Conservation (phyloP, 1,140 invertebrate species). For the Heliconius melpomene region DNA sequence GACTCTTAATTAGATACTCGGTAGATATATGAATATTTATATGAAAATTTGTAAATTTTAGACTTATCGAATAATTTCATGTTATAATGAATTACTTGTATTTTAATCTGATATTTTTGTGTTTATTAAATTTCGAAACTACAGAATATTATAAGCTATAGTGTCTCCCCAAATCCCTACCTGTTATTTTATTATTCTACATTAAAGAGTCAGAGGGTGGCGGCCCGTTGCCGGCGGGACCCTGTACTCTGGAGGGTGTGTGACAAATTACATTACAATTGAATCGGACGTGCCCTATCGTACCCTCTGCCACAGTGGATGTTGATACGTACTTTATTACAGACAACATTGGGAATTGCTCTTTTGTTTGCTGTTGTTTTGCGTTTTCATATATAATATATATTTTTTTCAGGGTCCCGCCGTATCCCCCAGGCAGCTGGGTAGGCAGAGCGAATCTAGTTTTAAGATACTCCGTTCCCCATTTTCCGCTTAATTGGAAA, state of each 20-base stretch:
- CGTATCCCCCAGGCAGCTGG: too few relatives aligned
- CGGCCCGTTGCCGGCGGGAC: background rate
- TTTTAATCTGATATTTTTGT: too few relatives aligned
- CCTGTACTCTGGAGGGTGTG: constrained; percentile 23
- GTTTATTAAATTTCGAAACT: too few relatives aligned
- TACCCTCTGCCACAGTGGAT: constrained; percentile 20
- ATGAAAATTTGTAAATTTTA: too few relatives aligned
- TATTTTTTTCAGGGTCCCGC: background rate
- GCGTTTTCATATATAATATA: background rate
- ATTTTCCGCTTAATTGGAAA: too few relatives aligned
- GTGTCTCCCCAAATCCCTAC: background rate
- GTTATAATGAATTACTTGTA: too few relatives aligned
- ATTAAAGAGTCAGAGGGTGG: constrained; percentile 27
- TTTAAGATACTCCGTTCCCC: too few relatives aligned
- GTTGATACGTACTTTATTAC: constrained; percentile 25
- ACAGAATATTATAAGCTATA: background rate
- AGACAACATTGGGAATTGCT: background rate
- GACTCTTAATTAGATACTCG: too few relatives aligned
- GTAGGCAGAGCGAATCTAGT: too few relatives aligned
- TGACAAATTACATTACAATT: constrained; percentile 69
- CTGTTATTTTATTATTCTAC: constrained; percentile 24
- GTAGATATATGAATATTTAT: too few relatives aligned
- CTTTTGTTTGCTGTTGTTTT: background rate
- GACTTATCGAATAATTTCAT: too few relatives aligned
- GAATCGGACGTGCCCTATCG: constrained; percentile 52